Conservation (phyloP, 2,113 vertebrate species). For the Barnardius zonarius region DNA sequence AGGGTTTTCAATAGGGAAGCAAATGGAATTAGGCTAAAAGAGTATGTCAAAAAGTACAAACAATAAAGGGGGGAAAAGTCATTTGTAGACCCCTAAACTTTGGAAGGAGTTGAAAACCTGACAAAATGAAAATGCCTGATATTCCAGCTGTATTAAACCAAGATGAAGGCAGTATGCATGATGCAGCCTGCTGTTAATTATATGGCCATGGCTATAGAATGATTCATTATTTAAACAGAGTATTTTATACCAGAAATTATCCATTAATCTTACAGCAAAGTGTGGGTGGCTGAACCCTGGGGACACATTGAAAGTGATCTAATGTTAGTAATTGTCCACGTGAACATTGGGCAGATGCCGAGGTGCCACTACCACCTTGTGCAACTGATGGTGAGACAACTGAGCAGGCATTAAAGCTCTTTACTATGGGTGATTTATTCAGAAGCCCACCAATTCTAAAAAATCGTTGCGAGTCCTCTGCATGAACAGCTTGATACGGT, state of each 20-base stretch:
- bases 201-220: background rate
- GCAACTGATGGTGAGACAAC: background rate
- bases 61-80: background rate
- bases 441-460: background rate
- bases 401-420: background rate
- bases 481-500: background rate
- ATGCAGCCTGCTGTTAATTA: background rate
- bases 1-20: background rate
- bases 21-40: background rate
- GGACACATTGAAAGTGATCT: background rate
- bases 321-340: background rate
- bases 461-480: background rate
- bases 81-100: background rate
- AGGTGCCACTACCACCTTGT: background rate
- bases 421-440: background rate
- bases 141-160: background rate
- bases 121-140: background rate
- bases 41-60: background rate
- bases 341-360: background rate
- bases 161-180: background rate
- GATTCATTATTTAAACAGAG: background rate
- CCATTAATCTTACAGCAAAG: background rate
- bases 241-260: background rate
- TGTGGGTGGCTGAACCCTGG: background rate
- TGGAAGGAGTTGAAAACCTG: background rate